phyloP scores from a whole-genome alignment of 2,888 invertebrate species.

The Oasisia sp. region DNA sequence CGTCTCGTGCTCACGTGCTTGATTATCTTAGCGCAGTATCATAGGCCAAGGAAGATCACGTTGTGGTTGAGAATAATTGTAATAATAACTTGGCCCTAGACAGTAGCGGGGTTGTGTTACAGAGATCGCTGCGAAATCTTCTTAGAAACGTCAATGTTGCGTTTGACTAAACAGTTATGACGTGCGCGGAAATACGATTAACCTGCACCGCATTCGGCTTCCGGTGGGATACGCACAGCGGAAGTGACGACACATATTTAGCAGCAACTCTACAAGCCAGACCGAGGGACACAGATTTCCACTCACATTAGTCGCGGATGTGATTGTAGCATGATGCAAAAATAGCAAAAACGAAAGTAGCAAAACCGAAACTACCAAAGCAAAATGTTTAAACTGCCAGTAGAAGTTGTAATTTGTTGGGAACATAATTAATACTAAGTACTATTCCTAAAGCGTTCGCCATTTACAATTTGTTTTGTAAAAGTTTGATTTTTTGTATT shows the following conservation, averaged over 20 bases:
- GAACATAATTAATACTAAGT: too few relatives aligned
- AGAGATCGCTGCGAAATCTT: not conserved
- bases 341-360: too few relatives aligned
- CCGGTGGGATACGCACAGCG: not conserved
- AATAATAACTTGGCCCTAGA: not conserved
- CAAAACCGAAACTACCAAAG: too few relatives aligned
- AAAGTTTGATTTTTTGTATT: too few relatives aligned
- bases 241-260: not conserved
- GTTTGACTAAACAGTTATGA: not conserved
- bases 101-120: not conserved
- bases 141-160: not conserved
- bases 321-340: too few relatives aligned
- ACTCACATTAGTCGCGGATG: not conserved
- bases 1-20: not conserved
- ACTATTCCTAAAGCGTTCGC: too few relatives aligned
- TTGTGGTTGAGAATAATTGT: not conserved
- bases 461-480: too few relatives aligned
- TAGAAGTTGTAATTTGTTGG: too few relatives aligned
- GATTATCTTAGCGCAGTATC: not conserved
- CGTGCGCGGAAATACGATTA: not conserved
- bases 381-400: too few relatives aligned
- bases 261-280: not conserved
- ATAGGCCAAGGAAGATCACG: not conserved
- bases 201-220: not conserved
- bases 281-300: not conserved